Percentiles rank a stretch among this genome's conserved stretches.
Evolutionary conservation across 1,140 invertebrate genomes (phyloP).

Genomic region (Myzus persicae): DNA sequence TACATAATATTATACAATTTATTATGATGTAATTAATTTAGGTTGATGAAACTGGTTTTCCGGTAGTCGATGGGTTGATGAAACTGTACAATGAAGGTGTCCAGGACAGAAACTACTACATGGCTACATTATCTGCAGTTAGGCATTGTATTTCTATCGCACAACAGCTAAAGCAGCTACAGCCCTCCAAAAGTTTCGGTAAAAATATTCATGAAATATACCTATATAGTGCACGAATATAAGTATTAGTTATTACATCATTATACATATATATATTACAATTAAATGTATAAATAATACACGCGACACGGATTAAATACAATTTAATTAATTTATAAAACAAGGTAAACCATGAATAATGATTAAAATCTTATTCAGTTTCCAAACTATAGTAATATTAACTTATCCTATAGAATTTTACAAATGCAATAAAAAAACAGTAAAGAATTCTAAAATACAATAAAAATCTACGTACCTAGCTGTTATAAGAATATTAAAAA

Average conservation of each 20-base stretch:
- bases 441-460: not conserved
- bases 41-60: slow-evolving; percentile 69
- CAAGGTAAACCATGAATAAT: not conserved
- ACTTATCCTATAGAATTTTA: not conserved
- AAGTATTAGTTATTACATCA: not conserved
- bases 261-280: too few relatives aligned
- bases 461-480: not conserved
- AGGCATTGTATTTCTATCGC: slow-evolving; percentile 71
- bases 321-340: not conserved
- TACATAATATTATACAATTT: slow-evolving; percentile 56
- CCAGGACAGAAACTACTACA: slow-evolving; percentile 74
- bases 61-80: slow-evolving; percentile 73
- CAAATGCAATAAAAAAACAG: not conserved
- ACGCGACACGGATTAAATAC: not conserved
- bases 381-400: not conserved
- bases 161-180: slow-evolving; percentile 60
- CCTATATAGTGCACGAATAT: not conserved
- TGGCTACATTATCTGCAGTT: slow-evolving; percentile 73
- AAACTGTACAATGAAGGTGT: slow-evolving; percentile 75
- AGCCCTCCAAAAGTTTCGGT: slow-evolving; percentile 59
- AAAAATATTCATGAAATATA: slow-evolving; percentile 30
- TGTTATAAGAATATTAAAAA: not conserved
- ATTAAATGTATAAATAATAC: too few relatives aligned
- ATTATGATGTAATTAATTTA: slow-evolving; percentile 60
- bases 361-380: not conserved